A percentile compares a stretch with the other conserved stretches of the same genome.
phyloP scores from a whole-genome alignment of 2,888 invertebrate species.

The Micoletzkya japonica region DNA sequence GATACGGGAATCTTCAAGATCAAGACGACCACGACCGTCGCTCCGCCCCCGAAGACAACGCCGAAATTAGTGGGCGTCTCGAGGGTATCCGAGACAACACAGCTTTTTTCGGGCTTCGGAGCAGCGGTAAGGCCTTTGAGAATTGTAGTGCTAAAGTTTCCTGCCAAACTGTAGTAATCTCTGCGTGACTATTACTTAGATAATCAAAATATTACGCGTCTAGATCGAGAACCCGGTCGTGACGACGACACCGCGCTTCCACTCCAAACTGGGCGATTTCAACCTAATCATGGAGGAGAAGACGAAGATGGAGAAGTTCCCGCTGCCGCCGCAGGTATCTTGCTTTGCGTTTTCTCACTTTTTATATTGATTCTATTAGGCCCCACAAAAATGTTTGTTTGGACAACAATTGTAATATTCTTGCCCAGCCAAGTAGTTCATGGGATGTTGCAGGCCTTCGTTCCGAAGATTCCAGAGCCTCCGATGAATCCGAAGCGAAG shows the following conservation, averaged over 20 bases:
- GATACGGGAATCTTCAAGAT: constrained; percentile 21
- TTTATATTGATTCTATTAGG: background rate
- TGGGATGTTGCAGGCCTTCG: constrained; percentile 4
- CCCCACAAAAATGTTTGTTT: background rate
- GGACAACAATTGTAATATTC: background rate
- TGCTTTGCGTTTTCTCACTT: background rate
- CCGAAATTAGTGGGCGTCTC: constrained; percentile 10
- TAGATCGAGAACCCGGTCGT: no score
- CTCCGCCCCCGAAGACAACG: constrained; percentile 2
- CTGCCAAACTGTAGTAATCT: no score
- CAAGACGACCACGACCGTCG: constrained; percentile 1
- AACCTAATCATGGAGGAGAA: background rate
- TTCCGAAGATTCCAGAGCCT: constrained; percentile 29
- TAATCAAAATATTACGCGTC: no score
- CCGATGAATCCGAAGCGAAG: constrained; percentile 27
- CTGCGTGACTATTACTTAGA: no score
- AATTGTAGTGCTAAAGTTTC: no score
- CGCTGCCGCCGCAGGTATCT: constrained; percentile 12
- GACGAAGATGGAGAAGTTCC: constrained; percentile 11
- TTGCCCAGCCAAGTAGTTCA: background rate
- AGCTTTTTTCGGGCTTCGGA: no score
- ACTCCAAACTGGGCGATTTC: background rate
- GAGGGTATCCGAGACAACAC: constrained; percentile 11
- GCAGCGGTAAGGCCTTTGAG: no score
- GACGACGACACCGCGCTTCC: constrained; percentile 13